Base-by-base conservation (phyloP, 1,140 invertebrate species). In the Liolophura sinensis region DNA sequence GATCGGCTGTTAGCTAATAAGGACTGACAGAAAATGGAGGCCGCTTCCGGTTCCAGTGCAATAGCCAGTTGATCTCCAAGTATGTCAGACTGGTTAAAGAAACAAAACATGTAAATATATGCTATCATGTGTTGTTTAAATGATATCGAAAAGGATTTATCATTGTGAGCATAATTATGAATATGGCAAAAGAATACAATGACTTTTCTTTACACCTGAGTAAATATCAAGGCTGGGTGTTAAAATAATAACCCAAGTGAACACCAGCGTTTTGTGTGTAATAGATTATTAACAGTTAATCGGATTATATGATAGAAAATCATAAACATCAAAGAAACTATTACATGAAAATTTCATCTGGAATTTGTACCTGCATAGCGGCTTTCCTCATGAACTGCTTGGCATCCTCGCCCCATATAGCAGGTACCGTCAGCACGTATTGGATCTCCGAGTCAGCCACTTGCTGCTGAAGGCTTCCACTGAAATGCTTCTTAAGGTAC, bases 41-140 rank as follows among this genome's bases (percentile, higher is more conserved):
- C 69, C 40, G 67, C 69, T 60, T 74, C 70, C 1, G 69, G 72
- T 65, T 74, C 72, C 22, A 71, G 60, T 18, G 72, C 70, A 18
- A 71, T 59, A 18, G 63, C 48, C 15, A 71, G 59, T 9, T 64
- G 60, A 15, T 64, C 46, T 40, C 27, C 52, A 16, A 57, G 46
- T 49, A 71, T 67, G 9, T 68, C 71, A 20, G 71, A 68, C 71
- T 73, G 60, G 40, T 20, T 3, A 61, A n/a, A 24, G 11, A 25
- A 59, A 40, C 31, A 40, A 40, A 40, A 40, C 31, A 40, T 3
- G 9, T 40, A 40, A 3, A 40, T 40, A 9, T 40, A 40, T 40
- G 31, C 3, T 5, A 40, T 40, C 31, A n/a, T n/a, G 31, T 9
- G 9, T 5, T 40, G 9, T 40, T 40, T 40, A n/a, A n/a, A n/a